Base-by-base conservation (phyloP, 2,113 vertebrate genomes). In the Origma solitaria region DNA sequence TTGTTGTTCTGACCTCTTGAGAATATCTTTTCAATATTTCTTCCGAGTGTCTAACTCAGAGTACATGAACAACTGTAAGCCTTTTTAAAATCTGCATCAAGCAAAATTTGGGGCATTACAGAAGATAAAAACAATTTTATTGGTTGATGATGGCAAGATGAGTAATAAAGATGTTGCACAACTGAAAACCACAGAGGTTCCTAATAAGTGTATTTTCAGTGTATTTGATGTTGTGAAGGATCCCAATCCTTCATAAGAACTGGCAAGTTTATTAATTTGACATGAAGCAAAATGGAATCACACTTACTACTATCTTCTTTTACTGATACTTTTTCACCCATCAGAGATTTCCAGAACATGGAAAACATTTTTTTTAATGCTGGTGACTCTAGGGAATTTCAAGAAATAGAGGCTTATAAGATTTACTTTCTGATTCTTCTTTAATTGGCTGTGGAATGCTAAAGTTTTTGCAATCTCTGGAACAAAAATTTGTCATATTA, bases 401-500 rank as follows among this genome's bases (percentile, higher is more conserved):
- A 88, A 56, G 76, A 65, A 58, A 45, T 10, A 57, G 13, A 73
- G 14, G 2, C 51, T 82, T 84, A 49, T 66, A 66, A n/a, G 16
- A 35, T 91, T 70, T 76, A 24, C 17, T 64, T 91, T 82, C 79
- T 58, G 28, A 18, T 86, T 92, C 65, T 50, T 42, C 71, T 94
- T 57, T 33, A 64, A 87, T 37, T 72, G 62, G 28, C 49, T 54
- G 2, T 50, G 86, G 94, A 30, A 82, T 64, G n/a, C 6, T 90
- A 15, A 70, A 86, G 13, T 54, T 40, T 89, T 86, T 82, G 50
- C 80, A 88, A 76, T 53, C 18, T 83, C n/a, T 79, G 45, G 28
- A 21, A 86, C 69, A 58, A 93, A 38, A 53, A 69, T 86, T 70
- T 89, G 31, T 13, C 73, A 50, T 85, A 85, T 91, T 84, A 94